Base-by-base conservation (phyloP, 2,888 invertebrate species). In the Cryptocephalus primarius region DNA sequence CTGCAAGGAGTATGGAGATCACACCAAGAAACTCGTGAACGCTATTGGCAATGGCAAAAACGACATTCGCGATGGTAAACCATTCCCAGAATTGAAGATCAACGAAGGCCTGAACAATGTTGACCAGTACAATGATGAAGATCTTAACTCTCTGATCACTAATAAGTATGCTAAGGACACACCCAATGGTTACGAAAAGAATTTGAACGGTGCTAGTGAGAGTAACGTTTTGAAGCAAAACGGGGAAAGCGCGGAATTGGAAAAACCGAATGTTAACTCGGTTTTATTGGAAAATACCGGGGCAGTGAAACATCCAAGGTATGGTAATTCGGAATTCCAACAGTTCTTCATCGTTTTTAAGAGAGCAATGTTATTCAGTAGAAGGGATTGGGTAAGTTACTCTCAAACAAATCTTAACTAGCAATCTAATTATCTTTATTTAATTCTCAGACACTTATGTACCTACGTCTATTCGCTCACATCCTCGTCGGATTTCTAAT, bases 1-100 rank as follows among this genome's bases (percentile, higher is more conserved):
- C 0, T 92, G 93, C 64, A 95, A 95, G 0, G 95, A 96, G 69
- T 93, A 95, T 66, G 96, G 96, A 45, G 89, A 92, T 63, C 86
- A 92, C 62, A 88, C 85, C 1, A 79, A 82, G 54, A 87, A 83
- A 60, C 72, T 93, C 44, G 90, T 92, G 8, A 79, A 81, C 8
- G 91, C 92, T 8, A 89, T 93, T 44, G 80, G 85, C 54, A 89
- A 89, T 67, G 90, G 92, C 44, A 42, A 43, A 44, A 77, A 82
- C 57, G 88, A 90, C 61, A 86, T 89, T 60, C 80, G 87, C 55
- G 78, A 77, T 33, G 81, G 83, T n/a, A 72, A 77, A 54, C 79
- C 83, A 0, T 83, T 85, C 65, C 82, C 85, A 0, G 78, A 74
- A 1, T 33, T 59, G 22, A 52, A 51, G 42, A 53, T 56, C 36